These are phyloP conservation scores for Octopus bimaculoides DNA, from an alignment of 1,140 invertebrate genomes.

Conservation along the genomic window DNA sequence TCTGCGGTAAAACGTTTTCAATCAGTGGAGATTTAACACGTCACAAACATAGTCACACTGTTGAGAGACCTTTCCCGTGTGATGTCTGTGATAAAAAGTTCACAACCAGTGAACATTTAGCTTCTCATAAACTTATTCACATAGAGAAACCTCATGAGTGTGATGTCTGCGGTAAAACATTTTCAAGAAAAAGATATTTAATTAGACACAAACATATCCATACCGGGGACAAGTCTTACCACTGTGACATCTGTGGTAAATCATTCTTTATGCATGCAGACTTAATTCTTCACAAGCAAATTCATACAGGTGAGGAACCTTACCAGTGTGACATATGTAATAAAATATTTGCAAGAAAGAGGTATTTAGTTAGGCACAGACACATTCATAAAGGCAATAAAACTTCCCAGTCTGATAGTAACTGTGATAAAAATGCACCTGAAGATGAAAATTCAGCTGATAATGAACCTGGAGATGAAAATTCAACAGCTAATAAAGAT, in stretches of 20 bases:
- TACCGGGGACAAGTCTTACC: not conserved
- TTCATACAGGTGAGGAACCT: too few species aligned
- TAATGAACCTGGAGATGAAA: too few species aligned
- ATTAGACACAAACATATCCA: not conserved
- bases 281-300: too few species aligned
- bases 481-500: too few species aligned
- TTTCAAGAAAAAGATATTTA: not conserved
- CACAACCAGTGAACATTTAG: not conserved
- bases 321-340: too few species aligned
- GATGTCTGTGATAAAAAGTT: not conserved
- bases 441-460: too few species aligned
- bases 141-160: not conserved
- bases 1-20: constrained; percentile 91
- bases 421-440: too few species aligned
- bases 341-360: too few species aligned
- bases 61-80: constrained; percentile 18
- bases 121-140: not conserved
- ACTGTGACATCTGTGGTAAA: not conserved
- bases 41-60: constrained; percentile 18
- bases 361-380: too few species aligned
- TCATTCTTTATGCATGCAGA: not conserved
- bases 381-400: too few species aligned
- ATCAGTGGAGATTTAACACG: constrained; percentile 21
- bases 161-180: not conserved
- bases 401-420: too few species aligned